These are phyloP conservation scores for Drosophila nasuta DNA, from an alignment of 1,140 invertebrate genomes.

Conservation along the genomic window DNA sequence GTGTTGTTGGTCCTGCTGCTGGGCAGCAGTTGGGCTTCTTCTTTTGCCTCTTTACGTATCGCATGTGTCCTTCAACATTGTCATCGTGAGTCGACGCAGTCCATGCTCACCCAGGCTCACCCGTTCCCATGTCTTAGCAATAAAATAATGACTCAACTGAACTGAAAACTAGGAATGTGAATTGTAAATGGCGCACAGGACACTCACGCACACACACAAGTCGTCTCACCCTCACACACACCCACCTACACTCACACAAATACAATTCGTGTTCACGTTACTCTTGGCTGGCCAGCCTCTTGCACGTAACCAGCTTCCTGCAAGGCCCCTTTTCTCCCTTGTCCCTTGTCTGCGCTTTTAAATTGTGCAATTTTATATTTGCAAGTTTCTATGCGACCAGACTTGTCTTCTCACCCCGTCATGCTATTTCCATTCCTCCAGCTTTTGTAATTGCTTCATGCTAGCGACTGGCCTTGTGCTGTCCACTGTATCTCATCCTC, in stretches of 20 bases:
- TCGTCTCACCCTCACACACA: conserved; percentile 4
- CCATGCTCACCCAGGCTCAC: conserved; percentile 37
- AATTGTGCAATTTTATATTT: conserved; percentile 83
- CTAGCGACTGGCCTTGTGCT: conserved; percentile 54
- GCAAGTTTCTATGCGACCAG: conserved; percentile 73
- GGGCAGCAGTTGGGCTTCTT: conserved; percentile 29
- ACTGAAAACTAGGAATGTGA: conserved; percentile 84
- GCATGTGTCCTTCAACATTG: conserved; percentile 57
- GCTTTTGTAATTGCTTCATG: conserved; percentile 73
- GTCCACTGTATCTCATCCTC: neutral
- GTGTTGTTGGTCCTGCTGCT: conserved; percentile 54
- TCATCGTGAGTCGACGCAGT: conserved; percentile 64
- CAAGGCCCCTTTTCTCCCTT: conserved; percentile 9
- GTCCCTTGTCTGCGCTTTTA: conserved; percentile 67
- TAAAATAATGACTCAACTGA: conserved; percentile 84
- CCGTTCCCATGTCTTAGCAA: conserved; percentile 72
- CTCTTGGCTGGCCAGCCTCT: conserved; percentile 45
- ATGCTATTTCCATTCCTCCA: conserved; percentile 3
- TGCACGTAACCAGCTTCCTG: conserved; percentile 54
- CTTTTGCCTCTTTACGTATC: conserved; percentile 8
- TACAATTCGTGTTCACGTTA: conserved; percentile 3
- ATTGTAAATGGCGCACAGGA: conserved; percentile 79
- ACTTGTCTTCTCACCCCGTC: conserved; percentile 13
- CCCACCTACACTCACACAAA: conserved; percentile 4
- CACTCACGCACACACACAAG: conserved; percentile 41